Evolutionary conservation across 2,113 vertebrate species (phyloP), one percentile per base, ranked within the genome.

Genomic region (Platichthys stellatus): DNA sequence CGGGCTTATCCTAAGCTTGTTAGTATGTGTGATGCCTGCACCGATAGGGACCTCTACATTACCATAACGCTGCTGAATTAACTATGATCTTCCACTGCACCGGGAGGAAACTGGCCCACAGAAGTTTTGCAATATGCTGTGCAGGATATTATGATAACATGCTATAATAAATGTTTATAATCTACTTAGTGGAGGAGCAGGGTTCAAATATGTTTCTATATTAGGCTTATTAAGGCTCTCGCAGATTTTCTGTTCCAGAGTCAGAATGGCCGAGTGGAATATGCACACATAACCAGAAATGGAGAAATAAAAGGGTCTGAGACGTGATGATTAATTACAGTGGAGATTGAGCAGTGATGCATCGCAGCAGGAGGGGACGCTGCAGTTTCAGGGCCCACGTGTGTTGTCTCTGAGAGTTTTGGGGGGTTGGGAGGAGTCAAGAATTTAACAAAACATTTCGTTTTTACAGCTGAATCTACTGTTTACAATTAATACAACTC

Each of bases 1-100:
- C 90, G 93, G 95, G 98, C 97, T 99, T 99, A 99, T 97, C 94
- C 96, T 99, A 99, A 99, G 98, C 98, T 98, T 98, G 97, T 99
- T 99, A 99, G 97, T 96, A 96, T 96, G 96, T 96, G 95, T 95
- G 98, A 99, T 99, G 96, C 94, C 87, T 95, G 89, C 85, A 92
- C 93, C 86, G 97, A 99, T 99, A 99, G 95, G 89, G 93, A 85
- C 59, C 81, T 90, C 93, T 92, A 96, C 94, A 97, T 97, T 97
- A 97, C 96, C 97, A 98, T 98, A 99, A 97, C 97, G 97, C 97
- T 96, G 97, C 97, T 97, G 97, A 99, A 99, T 98, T 98, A 99
- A 97, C 96, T 96, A 96, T 98, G 97, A 98, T 99, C 97, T 97
- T 97, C 96, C 94, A 92, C 97, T 94, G 96, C 96, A 95, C 93